Conservation (phyloP, 2,888 invertebrate genomes). For the Zygothrica quintamaculata region DNA sequence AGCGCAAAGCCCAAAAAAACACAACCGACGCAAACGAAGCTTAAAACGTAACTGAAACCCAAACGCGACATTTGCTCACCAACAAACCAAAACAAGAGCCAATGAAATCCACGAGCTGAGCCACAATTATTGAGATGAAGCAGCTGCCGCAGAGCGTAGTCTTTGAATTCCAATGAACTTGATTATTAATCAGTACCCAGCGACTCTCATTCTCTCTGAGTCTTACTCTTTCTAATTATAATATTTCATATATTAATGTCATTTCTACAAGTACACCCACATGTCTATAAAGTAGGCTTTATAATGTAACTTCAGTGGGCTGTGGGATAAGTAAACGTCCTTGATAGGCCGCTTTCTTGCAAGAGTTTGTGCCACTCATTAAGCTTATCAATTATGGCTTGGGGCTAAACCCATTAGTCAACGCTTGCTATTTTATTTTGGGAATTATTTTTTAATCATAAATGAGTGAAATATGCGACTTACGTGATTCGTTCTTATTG, state of each 20-base stretch:
- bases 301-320: no score
- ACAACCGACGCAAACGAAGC: conserved; percentile 61
- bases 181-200: conserved; percentile 61
- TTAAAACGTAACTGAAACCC: conserved; percentile 80
- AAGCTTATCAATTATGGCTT: no score
- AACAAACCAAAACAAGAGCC: conserved; percentile 3
- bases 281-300: no score
- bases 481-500: background rate
- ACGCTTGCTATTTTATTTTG: no score
- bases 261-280: no score
- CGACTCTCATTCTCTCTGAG: background rate
- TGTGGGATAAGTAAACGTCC: no score
- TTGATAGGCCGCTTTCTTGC: no score
- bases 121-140: conserved; percentile 29
- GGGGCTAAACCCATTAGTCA: no score
- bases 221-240: background rate
- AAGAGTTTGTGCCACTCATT: no score
- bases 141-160: conserved; percentile 25
- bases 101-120: conserved; percentile 4
- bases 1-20: conserved; percentile 11
- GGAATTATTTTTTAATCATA: no score
- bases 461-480: no score
- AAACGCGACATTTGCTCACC: conserved; percentile 13
- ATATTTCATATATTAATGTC: no score
- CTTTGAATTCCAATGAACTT: conserved; percentile 66